These are phyloP conservation scores for Philaethria dido DNA, from an alignment of 2,888 invertebrate species.

Conservation along the genomic window DNA sequence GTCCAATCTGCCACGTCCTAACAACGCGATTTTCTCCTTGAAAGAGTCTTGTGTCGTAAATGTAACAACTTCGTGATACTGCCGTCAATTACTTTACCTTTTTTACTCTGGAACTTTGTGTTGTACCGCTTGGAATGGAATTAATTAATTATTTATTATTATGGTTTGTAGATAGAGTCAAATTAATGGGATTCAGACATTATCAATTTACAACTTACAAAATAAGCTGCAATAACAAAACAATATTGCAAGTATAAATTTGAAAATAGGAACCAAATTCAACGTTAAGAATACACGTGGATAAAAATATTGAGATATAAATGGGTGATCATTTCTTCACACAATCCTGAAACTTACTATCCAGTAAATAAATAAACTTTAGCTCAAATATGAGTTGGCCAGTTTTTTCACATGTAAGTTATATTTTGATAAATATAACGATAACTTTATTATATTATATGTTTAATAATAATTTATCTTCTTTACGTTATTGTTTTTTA, in stretches of 20 bases:
- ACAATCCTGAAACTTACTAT: no score
- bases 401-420: no score
- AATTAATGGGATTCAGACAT: background rate
- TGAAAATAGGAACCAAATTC: no score
- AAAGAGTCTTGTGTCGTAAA: background rate
- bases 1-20: background rate
- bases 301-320: no score
- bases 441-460: no score
- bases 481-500: no score
- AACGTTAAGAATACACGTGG: no score
- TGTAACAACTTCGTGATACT: background rate
- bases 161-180: background rate
- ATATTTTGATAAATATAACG: no score
- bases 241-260: background rate
- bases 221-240: background rate
- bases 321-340: no score
- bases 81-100: background rate
- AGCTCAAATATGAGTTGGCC: no score
- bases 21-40: background rate
- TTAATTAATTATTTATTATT: background rate
- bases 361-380: no score
- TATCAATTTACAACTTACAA: background rate
- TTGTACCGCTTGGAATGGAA: background rate
- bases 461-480: no score
- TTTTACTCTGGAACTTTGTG: background rate